These are phyloP conservation scores for Actinostola sp. DNA, from an alignment of 92 coral and sea anemone species.

Conservation along the genomic window DNA sequence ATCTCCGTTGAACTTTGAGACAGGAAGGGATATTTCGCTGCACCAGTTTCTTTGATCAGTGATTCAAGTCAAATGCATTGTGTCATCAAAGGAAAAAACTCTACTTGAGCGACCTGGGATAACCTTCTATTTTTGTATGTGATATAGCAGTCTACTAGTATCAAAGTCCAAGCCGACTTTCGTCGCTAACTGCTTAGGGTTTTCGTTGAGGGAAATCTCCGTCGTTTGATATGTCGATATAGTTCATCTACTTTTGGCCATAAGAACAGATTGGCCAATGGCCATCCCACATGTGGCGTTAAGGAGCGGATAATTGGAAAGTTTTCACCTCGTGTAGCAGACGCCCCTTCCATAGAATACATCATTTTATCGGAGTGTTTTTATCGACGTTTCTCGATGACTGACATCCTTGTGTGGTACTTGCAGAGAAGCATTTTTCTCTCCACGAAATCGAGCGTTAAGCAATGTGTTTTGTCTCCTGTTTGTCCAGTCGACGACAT, in stretches of 20 bases:
- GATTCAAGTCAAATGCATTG: neutral
- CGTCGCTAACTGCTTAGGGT: no score
- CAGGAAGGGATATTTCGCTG: no score
- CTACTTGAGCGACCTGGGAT: neutral
- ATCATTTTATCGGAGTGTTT: neutral
- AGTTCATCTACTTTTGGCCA: no score
- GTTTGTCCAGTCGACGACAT: conserved; percentile 43
- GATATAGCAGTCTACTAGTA: no score
- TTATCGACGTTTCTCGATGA: conserved; percentile 14
- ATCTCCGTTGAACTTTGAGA: no score
- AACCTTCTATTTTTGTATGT: neutral
- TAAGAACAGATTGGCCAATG: no score
- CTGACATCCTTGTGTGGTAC: conserved; percentile 40
- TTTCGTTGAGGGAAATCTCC: no score
- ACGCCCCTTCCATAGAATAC: neutral
- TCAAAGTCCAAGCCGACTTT: no score
- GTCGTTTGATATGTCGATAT: no score
- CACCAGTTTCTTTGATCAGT: neutral
- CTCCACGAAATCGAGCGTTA: conserved; percentile 8
- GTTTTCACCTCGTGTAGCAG: neutral
- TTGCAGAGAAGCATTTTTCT: conserved; percentile 52
- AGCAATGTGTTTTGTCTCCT: conserved; percentile 10
- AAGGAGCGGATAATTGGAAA: no score
- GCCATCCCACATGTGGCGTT: no score
- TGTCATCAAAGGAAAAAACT: neutral